Percentiles rank a stretch among this genome's conserved stretches.
Evolutionary conservation across 2,797 vertebrate species (phyloP).

Genomic region (Enteromius argenteus): DNA sequence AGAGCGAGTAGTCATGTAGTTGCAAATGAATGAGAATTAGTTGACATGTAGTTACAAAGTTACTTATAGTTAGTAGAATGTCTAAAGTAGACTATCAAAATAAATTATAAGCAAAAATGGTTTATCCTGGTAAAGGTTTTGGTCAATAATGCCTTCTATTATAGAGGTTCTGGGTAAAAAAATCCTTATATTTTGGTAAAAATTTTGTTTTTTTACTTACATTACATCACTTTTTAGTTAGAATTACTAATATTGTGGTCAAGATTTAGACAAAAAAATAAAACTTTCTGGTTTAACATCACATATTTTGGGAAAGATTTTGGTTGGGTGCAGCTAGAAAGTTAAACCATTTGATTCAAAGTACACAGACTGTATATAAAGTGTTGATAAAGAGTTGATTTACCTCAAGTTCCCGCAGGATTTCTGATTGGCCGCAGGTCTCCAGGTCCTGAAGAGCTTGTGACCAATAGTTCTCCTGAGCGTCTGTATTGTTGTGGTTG

Average conservation of each 20-base stretch:
- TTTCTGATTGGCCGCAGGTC: constrained; percentile 97
- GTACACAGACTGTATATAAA: background rate
- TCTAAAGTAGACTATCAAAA: too few relatives aligned
- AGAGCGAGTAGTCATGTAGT: too few relatives aligned
- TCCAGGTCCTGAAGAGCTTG: constrained; percentile 97
- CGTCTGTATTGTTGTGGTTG: constrained; percentile 85
- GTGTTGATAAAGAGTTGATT: background rate
- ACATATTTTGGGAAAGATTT: background rate
- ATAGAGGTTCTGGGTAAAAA: background rate
- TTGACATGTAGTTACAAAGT: too few relatives aligned
- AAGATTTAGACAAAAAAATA: background rate
- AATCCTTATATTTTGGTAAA: background rate
- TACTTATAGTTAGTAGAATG: too few relatives aligned
- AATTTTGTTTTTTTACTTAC: too few relatives aligned
- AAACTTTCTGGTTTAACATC: too few relatives aligned
- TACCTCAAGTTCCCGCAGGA: constrained; percentile 98
- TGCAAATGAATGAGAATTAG: too few relatives aligned
- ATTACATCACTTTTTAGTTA: background rate
- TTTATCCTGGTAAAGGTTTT: background rate
- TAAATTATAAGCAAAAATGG: too few relatives aligned
- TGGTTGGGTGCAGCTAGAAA: background rate
- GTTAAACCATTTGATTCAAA: background rate
- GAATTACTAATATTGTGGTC: background rate
- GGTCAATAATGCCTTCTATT: background rate
- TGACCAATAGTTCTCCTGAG: constrained; percentile 94